phyloP scores from a whole-genome alignment of 2,113 vertebrate species.

The Calyptomena viridis region DNA sequence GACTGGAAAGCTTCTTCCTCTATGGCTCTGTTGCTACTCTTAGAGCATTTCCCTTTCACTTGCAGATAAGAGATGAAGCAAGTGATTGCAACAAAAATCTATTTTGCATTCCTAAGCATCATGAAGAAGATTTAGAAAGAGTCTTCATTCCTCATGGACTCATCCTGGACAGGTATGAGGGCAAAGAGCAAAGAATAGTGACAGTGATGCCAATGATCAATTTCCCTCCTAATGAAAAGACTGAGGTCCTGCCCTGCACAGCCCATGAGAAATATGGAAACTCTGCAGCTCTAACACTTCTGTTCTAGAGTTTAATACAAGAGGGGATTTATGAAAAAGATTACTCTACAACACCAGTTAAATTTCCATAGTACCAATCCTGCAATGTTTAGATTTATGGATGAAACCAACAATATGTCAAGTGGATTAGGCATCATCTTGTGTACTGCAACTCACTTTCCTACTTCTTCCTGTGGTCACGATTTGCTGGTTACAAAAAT shows the following conservation, averaged over 20 bases:
- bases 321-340: neutral
- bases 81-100: conserved; percentile 76
- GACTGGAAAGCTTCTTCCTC: neutral
- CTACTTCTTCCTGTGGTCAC: neutral
- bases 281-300: neutral
- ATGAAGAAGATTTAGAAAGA: conserved; percentile 78
- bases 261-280: neutral
- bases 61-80: conserved; percentile 69
- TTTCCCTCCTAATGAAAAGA: neutral
- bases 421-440: neutral
- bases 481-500: neutral
- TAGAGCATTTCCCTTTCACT: neutral
- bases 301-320: neutral
- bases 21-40: neutral
- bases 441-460: neutral
- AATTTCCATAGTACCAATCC: neutral
- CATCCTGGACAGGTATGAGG: conserved; percentile 80
- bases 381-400: neutral
- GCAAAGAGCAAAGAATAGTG: neutral
- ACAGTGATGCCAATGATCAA: neutral
- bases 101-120: conserved; percentile 81
- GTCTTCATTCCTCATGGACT: conserved; percentile 84
- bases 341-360: neutral
- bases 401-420: neutral
- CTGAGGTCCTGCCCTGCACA: neutral